Evolutionary conservation across 2,888 invertebrate species (phyloP).

Genomic region (Hemicrepidius hirtus): DNA sequence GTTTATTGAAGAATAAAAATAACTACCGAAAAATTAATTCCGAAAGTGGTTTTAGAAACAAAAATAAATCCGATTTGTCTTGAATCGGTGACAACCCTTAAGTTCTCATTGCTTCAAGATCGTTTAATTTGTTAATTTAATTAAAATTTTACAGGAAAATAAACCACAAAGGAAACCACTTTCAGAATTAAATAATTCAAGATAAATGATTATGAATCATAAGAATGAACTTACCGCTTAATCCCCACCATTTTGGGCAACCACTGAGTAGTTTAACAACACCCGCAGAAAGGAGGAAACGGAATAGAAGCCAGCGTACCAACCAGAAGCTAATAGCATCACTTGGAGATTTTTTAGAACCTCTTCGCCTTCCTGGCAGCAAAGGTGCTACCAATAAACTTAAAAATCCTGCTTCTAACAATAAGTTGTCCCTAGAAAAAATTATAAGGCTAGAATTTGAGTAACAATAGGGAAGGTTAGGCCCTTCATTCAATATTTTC

Average conservation of each 20-base stretch:
- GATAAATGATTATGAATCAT: not conserved
- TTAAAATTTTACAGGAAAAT: too few species aligned
- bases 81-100: too few species aligned
- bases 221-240: slow-evolving; percentile 75
- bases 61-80: too few species aligned
- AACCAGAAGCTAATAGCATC: slow-evolving; percentile 79
- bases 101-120: too few species aligned
- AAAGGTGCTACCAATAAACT: slow-evolving; percentile 82
- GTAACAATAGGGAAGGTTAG: too few species aligned
- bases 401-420: slow-evolving; percentile 84
- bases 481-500: too few species aligned
- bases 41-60: too few species aligned
- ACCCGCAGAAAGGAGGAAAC: slow-evolving; percentile 83
- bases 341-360: slow-evolving; percentile 71
- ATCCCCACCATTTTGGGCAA: slow-evolving; percentile 86
- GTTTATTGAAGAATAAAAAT: too few species aligned
- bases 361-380: slow-evolving; percentile 70
- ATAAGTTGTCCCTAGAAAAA: slow-evolving; percentile 79
- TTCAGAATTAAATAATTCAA: not conserved
- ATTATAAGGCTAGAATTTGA: too few species aligned
- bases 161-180: not conserved
- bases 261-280: slow-evolving; percentile 82
- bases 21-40: too few species aligned
- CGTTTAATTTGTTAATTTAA: too few species aligned
- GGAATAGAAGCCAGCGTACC: slow-evolving; percentile 82